Percentiles rank a stretch among this genome's conserved stretches.
phyloP scores from a whole-genome alignment of 2,888 invertebrate species.

The Brenthis daphne region DNA sequence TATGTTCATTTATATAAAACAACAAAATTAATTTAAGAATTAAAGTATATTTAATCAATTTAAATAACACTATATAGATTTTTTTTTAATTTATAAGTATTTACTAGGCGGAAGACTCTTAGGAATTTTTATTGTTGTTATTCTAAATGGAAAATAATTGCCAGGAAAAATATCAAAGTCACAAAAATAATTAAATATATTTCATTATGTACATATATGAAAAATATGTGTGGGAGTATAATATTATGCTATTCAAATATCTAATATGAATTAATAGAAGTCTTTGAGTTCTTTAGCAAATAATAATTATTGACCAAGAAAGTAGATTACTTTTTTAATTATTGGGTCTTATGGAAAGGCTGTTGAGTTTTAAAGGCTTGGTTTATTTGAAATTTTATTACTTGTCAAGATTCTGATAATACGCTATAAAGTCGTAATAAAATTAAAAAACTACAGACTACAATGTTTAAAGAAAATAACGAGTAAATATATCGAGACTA shows the following conservation, averaged over 20 bases:
- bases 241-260: background rate
- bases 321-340: background rate
- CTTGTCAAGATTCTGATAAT: background rate
- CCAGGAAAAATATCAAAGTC: constrained; percentile 11
- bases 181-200: constrained; percentile 1
- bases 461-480: background rate
- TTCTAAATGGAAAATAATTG: constrained; percentile 19
- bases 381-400: background rate
- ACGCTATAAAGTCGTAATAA: constrained; percentile 10
- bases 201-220: constrained; percentile 9
- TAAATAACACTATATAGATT: no score
- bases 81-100: no score
- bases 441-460: background rate
- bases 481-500: background rate
- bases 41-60: no score
- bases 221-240: constrained; percentile 15
- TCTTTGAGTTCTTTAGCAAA: background rate
- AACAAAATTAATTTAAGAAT: no score
- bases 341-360: no score
- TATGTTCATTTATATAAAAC: no score
- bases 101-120: constrained; percentile 10
- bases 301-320: background rate
- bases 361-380: background rate
- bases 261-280: background rate
- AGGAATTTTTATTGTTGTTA: constrained; percentile 19